Percentiles rank a stretch among this genome's conserved stretches.
Evolutionary conservation across 2,888 invertebrate genomes (phyloP).

Genomic region (Lydus trimaculatus): DNA sequence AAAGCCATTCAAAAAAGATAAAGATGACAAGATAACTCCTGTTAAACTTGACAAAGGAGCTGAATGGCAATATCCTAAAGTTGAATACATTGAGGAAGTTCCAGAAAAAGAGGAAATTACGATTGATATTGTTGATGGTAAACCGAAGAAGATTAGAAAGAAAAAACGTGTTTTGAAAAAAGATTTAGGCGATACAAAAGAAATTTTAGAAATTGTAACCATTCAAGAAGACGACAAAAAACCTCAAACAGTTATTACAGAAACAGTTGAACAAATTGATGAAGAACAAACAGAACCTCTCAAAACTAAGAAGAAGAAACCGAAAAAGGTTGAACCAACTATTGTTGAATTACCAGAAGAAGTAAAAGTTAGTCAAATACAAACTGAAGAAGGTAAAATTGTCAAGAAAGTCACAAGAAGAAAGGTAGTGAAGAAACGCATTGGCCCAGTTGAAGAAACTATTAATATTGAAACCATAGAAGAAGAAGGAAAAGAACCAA

Average conservation of each 20-base stretch:
- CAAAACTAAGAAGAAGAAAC: slow-evolving; percentile 20
- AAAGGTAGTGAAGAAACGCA: slow-evolving; percentile 46
- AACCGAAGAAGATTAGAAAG: slow-evolving; percentile 46
- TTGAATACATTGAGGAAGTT: slow-evolving; percentile 39
- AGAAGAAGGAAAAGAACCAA: slow-evolving; percentile 40
- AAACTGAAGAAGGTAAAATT: slow-evolving; percentile 37
- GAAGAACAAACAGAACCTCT: slow-evolving; percentile 20
- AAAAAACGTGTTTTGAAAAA: slow-evolving; percentile 59
- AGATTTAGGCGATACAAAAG: slow-evolving; percentile 46
- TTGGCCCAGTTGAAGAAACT: slow-evolving; percentile 39
- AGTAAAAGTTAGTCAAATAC: slow-evolving; percentile 34
- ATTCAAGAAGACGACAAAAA: slow-evolving; percentile 38
- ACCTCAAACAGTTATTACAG: slow-evolving; percentile 31
- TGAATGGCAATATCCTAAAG: slow-evolving; percentile 30
- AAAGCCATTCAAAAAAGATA: slow-evolving; percentile 47
- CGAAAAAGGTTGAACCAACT: slow-evolving; percentile 24
- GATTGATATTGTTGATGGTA: slow-evolving; percentile 35
- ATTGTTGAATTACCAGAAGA: slow-evolving; percentile 55
- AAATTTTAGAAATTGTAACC: slow-evolving; percentile 33
- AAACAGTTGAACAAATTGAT: slow-evolving; percentile 19
- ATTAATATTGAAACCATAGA: slow-evolving; percentile 47
- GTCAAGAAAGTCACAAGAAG: slow-evolving; percentile 45
- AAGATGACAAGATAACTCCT: slow-evolving; percentile 48
- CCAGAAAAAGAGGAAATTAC: slow-evolving; percentile 46
- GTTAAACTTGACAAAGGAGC: slow-evolving; percentile 28